Evolutionary conservation across 2,113 vertebrate species (phyloP).

Genomic region (Athene cunicularia): DNA sequence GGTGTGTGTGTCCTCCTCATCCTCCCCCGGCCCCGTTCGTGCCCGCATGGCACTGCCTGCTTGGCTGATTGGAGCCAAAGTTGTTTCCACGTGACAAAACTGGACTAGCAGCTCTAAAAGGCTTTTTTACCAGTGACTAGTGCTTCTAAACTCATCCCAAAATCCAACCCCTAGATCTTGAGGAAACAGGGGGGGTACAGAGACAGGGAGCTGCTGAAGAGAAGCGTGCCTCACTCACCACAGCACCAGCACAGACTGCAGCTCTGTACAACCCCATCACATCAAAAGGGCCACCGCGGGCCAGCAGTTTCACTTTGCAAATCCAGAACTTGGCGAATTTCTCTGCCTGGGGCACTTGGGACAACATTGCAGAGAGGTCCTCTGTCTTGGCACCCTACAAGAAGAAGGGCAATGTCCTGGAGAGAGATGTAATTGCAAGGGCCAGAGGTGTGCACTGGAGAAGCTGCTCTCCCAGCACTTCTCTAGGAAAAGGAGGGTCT

Average conservation of each 20-base stretch:
- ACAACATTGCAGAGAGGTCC: conserved; percentile 75
- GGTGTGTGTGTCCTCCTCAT: accelerated
- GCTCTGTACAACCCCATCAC: conserved; percentile 82
- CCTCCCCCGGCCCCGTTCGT: accelerated
- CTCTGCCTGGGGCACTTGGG: conserved; percentile 81
- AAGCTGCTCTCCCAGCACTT: neutral
- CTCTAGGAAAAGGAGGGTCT: neutral
- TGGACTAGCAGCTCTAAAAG: neutral
- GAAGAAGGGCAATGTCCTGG: neutral
- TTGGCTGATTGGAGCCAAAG: neutral
- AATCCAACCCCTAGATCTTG: accelerated
- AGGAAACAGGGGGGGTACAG: neutral
- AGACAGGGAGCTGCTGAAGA: accelerated
- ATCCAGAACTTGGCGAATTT: conserved; percentile 93
- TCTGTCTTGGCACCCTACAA: conserved; percentile 76
- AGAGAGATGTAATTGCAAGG: neutral
- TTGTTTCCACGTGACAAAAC: neutral
- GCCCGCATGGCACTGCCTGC: accelerated
- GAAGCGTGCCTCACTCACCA: conserved; percentile 58
- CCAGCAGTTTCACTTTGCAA: conserved; percentile 84
- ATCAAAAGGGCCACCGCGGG: conserved; percentile 78
- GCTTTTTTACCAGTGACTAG: neutral
- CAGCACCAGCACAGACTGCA: conserved; percentile 81
- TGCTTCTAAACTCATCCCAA: neutral
- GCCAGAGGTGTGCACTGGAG: neutral